Evolutionary conservation across 2,888 invertebrate species (phyloP).

Genomic region (Seladonia tumulorum): DNA sequence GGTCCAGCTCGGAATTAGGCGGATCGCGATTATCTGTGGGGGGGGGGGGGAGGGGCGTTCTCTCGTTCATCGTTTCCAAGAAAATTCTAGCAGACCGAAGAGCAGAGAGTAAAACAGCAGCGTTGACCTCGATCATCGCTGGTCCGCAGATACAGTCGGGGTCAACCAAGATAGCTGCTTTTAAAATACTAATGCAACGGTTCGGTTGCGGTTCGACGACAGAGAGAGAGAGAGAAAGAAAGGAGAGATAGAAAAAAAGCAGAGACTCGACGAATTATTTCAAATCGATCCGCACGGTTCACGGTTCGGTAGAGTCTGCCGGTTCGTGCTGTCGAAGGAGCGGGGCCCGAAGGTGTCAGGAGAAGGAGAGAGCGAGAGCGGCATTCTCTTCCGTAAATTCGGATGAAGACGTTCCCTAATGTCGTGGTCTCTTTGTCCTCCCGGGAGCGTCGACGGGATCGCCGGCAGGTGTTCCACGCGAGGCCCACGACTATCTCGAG

Average conservation of each 20-base stretch:
- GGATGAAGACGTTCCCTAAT: slow-evolving; percentile 54
- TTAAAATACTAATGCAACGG: slow-evolving; percentile 51
- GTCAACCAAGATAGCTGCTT: slow-evolving; percentile 53
- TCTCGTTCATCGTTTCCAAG: slow-evolving; percentile 25
- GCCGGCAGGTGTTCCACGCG: slow-evolving; percentile 60
- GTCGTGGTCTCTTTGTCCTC: slow-evolving; percentile 44
- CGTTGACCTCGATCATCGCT: slow-evolving; percentile 54
- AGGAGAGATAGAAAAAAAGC: too few species aligned
- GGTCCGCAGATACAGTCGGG: slow-evolving; percentile 45
- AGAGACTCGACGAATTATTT: not conserved
- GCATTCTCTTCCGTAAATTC: slow-evolving; percentile 3
- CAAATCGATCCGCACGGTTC: not conserved
- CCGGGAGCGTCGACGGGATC: slow-evolving; percentile 42
- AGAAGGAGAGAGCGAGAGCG: not conserved
- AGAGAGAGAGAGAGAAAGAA: not conserved
- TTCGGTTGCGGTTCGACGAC: slow-evolving; percentile 6
- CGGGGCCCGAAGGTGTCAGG: not conserved
- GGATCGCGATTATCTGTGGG: slow-evolving; percentile 9
- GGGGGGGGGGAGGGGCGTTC: slow-evolving; percentile 14
- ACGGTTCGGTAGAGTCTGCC: not conserved
- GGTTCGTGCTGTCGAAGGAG: not conserved
- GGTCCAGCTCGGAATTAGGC: slow-evolving; percentile 25
- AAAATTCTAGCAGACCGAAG: slow-evolving; percentile 38
- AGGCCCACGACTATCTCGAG: slow-evolving; percentile 60
- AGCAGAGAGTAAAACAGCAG: not conserved